Percentiles rank a stretch among this genome's conserved stretches.
Conservation (phyloP, 2,797 vertebrate genomes). For the Zonotrichia albicollis region DNA sequence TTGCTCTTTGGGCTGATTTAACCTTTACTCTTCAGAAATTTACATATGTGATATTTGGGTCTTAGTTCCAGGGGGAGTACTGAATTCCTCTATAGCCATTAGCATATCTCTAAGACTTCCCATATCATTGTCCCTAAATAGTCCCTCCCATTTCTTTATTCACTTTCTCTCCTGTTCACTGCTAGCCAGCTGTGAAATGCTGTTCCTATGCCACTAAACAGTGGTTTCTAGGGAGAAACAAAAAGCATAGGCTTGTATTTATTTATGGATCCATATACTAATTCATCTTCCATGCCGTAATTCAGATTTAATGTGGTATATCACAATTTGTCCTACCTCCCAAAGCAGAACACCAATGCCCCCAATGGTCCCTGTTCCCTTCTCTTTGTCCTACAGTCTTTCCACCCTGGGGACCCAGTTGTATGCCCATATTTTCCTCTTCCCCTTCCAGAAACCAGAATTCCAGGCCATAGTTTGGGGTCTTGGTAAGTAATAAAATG, state of each 20-base stretch:
- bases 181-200: not conserved
- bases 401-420: not conserved
- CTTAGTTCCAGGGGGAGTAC: not conserved
- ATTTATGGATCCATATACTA: not conserved
- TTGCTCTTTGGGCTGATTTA: not conserved
- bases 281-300: not conserved
- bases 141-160: not conserved
- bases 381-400: not conserved
- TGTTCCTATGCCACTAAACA: not conserved
- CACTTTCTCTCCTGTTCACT: not conserved
- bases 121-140: not conserved
- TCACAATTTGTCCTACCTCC: not conserved
- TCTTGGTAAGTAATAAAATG: not conserved
- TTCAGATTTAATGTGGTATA: not conserved
- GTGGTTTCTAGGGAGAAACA: not conserved
- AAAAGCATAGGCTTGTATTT: not conserved
- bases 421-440: not conserved
- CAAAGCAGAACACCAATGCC: not conserved
- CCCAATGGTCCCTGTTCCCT: not conserved
- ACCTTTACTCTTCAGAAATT: not conserved
- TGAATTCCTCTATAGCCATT: not conserved
- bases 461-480: not conserved
- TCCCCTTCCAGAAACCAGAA: not conserved
- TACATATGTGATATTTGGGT: not conserved
- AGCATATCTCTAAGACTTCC: not conserved